A percentile compares a stretch with the other conserved stretches of the same genome.
phyloP scores from a whole-genome alignment of 2,888 invertebrate species.

The Acrocera orbiculus region DNA sequence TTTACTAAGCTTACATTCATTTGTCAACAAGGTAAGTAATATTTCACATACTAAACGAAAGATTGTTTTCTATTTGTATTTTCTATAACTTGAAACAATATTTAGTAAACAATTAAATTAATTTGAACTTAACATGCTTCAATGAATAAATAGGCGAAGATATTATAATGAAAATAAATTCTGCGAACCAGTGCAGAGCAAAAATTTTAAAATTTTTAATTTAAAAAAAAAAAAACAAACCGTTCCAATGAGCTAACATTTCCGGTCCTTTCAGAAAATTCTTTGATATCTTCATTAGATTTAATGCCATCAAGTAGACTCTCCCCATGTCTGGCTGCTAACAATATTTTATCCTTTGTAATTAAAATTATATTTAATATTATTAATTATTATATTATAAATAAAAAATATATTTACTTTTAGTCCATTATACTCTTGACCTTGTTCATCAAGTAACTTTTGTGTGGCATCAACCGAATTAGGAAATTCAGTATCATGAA shows the following conservation, averaged over 20 bases:
- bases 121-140: too few relatives aligned
- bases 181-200: slow-evolving; percentile 32
- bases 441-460: slow-evolving; percentile 69
- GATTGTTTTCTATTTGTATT: too few relatives aligned
- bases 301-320: slow-evolving; percentile 60
- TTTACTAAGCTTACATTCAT: too few relatives aligned
- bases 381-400: not conserved
- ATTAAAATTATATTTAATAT: slow-evolving; percentile 11
- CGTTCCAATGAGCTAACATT: slow-evolving; percentile 88
- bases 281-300: slow-evolving; percentile 36
- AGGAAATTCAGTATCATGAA: slow-evolving; percentile 85
- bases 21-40: too few relatives aligned
- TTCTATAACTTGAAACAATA: too few relatives aligned
- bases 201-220: too few relatives aligned
- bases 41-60: too few relatives aligned
- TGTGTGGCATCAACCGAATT: slow-evolving; percentile 85
- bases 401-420: slow-evolving; percentile 17
- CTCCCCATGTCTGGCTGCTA: slow-evolving; percentile 79
- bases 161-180: too few relatives aligned
- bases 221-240: slow-evolving; percentile 31
- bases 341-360: slow-evolving; percentile 59
- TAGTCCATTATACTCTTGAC: slow-evolving; percentile 40
- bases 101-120: too few relatives aligned
- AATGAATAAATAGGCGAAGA: too few relatives aligned
- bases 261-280: slow-evolving; percentile 51